A percentile compares a stretch with the other conserved stretches of the same genome.
Conservation (phyloP, 2,888 invertebrate species). For the Phortica magna region DNA sequence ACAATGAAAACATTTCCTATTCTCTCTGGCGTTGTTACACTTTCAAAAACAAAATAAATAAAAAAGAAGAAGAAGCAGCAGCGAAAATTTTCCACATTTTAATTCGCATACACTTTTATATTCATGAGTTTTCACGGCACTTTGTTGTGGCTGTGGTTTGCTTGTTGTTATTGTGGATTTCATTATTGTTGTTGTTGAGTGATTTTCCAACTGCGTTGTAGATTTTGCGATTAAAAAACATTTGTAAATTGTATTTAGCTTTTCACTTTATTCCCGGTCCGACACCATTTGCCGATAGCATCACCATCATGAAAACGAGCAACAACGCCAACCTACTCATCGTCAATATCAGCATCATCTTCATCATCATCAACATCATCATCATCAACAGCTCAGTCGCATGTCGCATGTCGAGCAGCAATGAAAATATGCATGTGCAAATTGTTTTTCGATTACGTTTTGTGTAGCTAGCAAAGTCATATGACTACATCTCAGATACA, state of each 20-base stretch:
- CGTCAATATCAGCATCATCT: background rate
- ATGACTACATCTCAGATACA: background rate
- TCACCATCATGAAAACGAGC: no score
- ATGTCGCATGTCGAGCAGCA: background rate
- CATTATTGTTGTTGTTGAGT: constrained; percentile 21
- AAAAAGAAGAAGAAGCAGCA: no score
- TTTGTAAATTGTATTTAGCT: constrained; percentile 15
- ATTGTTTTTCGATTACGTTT: constrained; percentile 10
- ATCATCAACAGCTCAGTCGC: background rate
- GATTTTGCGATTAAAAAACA: constrained; percentile 47
- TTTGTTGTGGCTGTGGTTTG: constrained; percentile 15
- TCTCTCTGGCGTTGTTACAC: background rate
- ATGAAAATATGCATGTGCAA: background rate
- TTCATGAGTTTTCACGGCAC: constrained; percentile 46
- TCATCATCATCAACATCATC: background rate
- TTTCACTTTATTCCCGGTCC: background rate
- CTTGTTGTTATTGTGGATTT: constrained; percentile 26
- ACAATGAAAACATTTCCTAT: background rate
- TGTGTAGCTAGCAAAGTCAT: background rate
- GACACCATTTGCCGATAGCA: background rate
- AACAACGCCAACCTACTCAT: background rate
- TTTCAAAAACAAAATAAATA: background rate
- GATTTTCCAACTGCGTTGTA: constrained; percentile 41
- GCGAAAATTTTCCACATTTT: constrained; percentile 9
- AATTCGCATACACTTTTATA: constrained; percentile 42